These are phyloP conservation scores for Opisthograptis luteolata DNA, from an alignment of 2,888 invertebrate genomes.

Conservation along the genomic window DNA sequence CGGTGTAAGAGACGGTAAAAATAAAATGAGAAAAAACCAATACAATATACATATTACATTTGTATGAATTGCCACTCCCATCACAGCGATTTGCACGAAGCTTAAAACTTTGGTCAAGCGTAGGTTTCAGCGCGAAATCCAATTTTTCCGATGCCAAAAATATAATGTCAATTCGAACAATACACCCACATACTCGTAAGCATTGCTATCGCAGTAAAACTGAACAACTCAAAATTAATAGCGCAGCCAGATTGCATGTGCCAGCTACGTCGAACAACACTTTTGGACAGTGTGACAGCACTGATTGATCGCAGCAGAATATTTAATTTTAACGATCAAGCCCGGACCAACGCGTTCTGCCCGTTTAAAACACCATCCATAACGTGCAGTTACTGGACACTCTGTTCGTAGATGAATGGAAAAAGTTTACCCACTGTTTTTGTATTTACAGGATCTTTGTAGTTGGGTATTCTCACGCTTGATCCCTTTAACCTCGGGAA, in stretches of 20 bases:
- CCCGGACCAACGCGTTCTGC: constrained; percentile 4
- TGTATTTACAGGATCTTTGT: constrained; percentile 1
- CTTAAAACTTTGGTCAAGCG: constrained; percentile 2
- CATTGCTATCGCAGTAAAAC: constrained; percentile 13
- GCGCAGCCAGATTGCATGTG: constrained; percentile 31
- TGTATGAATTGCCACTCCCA: too few species aligned
- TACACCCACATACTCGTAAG: constrained; percentile 3
- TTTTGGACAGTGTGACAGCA: constrained; percentile 34
- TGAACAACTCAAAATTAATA: constrained; percentile 36
- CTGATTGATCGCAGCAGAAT: constrained; percentile 39
- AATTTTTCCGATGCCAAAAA: constrained; percentile 19
- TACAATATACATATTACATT: too few species aligned
- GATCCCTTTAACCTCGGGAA: neutral
- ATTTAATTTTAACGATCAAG: constrained; percentile 38
- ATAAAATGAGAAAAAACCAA: too few species aligned
- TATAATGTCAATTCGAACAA: constrained; percentile 6
- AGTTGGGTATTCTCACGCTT: neutral
- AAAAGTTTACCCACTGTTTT: constrained; percentile 1
- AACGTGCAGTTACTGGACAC: constrained; percentile 25
- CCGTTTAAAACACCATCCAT: constrained; percentile 37
- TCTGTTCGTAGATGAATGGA: constrained; percentile 12
- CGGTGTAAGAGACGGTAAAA: too few species aligned
- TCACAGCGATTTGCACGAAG: too few species aligned
- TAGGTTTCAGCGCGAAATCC: constrained; percentile 7
- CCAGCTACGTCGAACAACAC: constrained; percentile 29